These are phyloP conservation scores for Nephrotoma flavescens DNA, from an alignment of 2,888 invertebrate species.

Conservation along the genomic window DNA sequence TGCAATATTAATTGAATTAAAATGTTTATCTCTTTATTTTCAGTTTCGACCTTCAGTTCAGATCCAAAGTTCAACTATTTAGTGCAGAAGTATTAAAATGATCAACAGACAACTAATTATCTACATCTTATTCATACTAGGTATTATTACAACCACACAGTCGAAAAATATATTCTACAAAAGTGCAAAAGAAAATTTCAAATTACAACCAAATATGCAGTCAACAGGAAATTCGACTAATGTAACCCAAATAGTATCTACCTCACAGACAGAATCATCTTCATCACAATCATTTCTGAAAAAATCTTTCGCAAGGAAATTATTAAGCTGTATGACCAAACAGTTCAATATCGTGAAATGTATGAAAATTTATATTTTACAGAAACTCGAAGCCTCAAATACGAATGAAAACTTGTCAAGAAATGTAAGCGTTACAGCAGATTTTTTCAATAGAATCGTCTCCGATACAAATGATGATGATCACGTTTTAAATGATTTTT, in stretches of 20 bases:
- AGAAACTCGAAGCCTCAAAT: conserved; percentile 33
- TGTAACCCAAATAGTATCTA: background rate
- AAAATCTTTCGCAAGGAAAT: conserved; percentile 22
- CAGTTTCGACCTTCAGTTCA: background rate
- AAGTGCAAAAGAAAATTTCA: background rate
- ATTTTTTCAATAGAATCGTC: conserved; percentile 28
- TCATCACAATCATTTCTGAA: background rate
- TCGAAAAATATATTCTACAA: background rate
- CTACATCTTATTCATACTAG: background rate
- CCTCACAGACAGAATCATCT: background rate
- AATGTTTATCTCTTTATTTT: background rate
- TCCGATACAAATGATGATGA: conserved; percentile 18
- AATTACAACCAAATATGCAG: background rate
- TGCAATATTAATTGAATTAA: no score
- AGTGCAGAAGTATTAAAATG: background rate
- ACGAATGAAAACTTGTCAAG: conserved; percentile 5
- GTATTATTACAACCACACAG: background rate
- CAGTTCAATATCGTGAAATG: conserved; percentile 36
- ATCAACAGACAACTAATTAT: background rate
- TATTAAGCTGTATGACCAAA: conserved; percentile 26
- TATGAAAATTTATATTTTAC: conserved; percentile 38
- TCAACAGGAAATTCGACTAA: background rate
- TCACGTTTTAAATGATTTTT: conserved; percentile 29
- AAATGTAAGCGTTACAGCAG: conserved; percentile 10
- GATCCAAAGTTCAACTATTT: background rate